Base-by-base conservation (phyloP, 2,797 vertebrate genomes). In the Thamnophis elegans region DNA sequence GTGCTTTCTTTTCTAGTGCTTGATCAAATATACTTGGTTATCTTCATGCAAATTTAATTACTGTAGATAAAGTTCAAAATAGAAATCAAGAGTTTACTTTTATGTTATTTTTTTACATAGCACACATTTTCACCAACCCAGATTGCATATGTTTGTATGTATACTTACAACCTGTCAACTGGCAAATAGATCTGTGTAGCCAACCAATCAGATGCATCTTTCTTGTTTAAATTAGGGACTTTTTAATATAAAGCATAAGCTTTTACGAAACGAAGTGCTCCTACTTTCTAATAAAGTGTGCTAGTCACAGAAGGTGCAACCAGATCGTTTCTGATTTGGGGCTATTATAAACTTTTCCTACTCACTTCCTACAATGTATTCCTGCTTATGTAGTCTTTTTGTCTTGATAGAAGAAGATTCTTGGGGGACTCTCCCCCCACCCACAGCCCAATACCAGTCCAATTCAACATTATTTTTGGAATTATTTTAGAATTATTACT, bases 351-450 rank as follows among this genome's bases (percentile, higher is more conserved):
- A 73, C n/a, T 18, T 73, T 36, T 32, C 6, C 14, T 32, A 65
- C n/a, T 73, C 65, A 32, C 28, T 32, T 73, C n/a, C 65, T 36
- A n/a, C 65, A 73, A 73, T 73, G 65, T 14, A 14, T 73, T 73
- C 11, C 18, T 73, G 65, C 36, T 73, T 73, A 73, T 32, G n/a
- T 73, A 8, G 5, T 36, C 14, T 73, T 73, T 32, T 16, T 73
- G n/a, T 32, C 16, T 14, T 18, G 28, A 18, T 73, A 36, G 65
- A 32, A n/a, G 28, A n/a, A 16, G 65, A 68, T 8, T 68, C 5
- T 16, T 28, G 5, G 62, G 13, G 12, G 12, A 13, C n/a, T n/a
- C n/a, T 1, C 54, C 54, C 0, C 13, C 0, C n/a, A 16, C 13
- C 3, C 47, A n/a, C 47, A 78, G 9, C 1, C 32, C 36, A 78